Percentiles rank a stretch among this genome's conserved stretches.
Evolutionary conservation across 2,113 vertebrate species (phyloP).

Genomic region (Sminthopsis crassicaudata): DNA sequence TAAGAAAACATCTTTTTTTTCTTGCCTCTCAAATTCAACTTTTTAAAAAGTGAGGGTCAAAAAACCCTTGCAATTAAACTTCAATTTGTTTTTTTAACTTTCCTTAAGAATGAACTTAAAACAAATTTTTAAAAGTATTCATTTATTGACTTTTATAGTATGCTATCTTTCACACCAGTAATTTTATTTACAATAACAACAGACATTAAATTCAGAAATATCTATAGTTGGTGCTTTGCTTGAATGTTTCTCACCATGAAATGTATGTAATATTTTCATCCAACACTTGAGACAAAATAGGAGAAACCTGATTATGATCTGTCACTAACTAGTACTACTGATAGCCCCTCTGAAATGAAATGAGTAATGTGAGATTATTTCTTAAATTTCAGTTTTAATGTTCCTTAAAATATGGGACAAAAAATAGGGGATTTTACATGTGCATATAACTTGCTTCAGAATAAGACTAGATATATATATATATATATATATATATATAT

Average conservation of each 20-base stretch:
- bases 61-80: slow-evolving; percentile 15
- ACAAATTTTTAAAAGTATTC: slow-evolving; percentile 32
- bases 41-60: background rate
- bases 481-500: too few relatives aligned
- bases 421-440: background rate
- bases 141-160: slow-evolving; percentile 67
- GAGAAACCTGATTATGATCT: background rate
- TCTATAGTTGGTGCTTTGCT: slow-evolving; percentile 49
- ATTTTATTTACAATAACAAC: slow-evolving; percentile 82
- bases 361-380: background rate
- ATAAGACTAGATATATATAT: too few relatives aligned
- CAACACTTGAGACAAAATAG: background rate
- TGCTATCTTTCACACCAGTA: slow-evolving; percentile 57
- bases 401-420: background rate
- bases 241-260: slow-evolving; percentile 33
- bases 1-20: background rate
- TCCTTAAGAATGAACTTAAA: slow-evolving; percentile 32
- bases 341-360: background rate
- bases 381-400: background rate
- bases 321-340: background rate
- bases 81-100: background rate
- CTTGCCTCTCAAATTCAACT: background rate
- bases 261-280: background rate
- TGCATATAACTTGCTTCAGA: background rate
- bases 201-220: slow-evolving; percentile 68